Evolutionary conservation across 1,140 invertebrate genomes (phyloP), one percentile per base, ranked within the genome.

Genomic region (Probaryconus sp.): DNA sequence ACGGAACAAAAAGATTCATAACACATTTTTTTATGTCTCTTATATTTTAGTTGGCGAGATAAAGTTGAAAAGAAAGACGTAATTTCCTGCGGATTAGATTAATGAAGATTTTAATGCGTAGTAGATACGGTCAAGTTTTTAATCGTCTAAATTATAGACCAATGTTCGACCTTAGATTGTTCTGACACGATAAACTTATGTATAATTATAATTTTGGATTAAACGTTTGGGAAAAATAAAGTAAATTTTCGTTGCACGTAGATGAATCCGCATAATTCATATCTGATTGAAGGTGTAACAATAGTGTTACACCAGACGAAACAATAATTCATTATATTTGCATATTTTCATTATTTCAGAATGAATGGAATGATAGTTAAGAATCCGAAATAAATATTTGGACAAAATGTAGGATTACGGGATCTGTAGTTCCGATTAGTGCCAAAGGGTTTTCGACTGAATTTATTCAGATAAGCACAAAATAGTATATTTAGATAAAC

Each of bases 281-380:
- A 75, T 75, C 72, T 75, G 72, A 75, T 75, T 38, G 38, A 50
- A 50, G 56, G 68, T 68, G 56, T 16, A 74, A 68, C 63, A 74
- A 74, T 74, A 56, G 71, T 28, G 56, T 74, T 73, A 61, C 56
- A 68, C 56, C 61, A 60, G 31, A 35, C 48, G 20, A 56, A 47
- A 58, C 50, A 56, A 63, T 74, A 67, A 63, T 63, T 63, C 56
- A 68, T 55, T 56, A 55, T 48, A 51, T 61, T 55, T 48, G 56
- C 63, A 67, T 55, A 63, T 43, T 43, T 51, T 11, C 50, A 30
- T 40, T 48, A 42, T 38, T n/a, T 42, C 40, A 14, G 28, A 48
- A 26, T 51, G 24, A 48, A 53, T 56, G 37, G 42, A 48, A 56
- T 33, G 31, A 56, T 67, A 48, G 30, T 14, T 47, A 3, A 26